Evolutionary conservation across 2,888 invertebrate species (phyloP).

Genomic region (Spodoptera littoralis): DNA sequence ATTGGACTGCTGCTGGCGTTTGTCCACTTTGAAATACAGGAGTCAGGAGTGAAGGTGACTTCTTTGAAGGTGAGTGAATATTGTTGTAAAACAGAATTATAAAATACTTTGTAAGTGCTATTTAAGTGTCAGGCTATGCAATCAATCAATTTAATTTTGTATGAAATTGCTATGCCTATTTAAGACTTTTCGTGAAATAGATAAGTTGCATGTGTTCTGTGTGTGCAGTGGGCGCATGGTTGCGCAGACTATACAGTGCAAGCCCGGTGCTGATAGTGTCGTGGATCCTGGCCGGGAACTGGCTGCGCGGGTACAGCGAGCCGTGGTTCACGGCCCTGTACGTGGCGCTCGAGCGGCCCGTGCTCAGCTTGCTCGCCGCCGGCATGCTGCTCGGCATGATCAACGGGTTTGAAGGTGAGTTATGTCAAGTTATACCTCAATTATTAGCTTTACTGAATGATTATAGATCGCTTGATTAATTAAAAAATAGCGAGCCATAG

Average conservation of each 20-base stretch:
- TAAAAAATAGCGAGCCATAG: too few relatives aligned
- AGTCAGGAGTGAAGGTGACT: constrained; percentile 53
- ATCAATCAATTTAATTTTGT: too few relatives aligned
- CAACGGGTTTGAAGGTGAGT: constrained; percentile 50
- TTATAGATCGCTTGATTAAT: neutral
- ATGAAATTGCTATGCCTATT: too few relatives aligned
- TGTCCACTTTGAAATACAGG: constrained; percentile 61
- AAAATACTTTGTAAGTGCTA: too few relatives aligned
- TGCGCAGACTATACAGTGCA: constrained; percentile 53
- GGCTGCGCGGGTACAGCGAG: constrained; percentile 53
- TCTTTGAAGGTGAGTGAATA: constrained; percentile 47
- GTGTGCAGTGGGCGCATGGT: constrained; percentile 55
- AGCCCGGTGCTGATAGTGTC: constrained; percentile 44
- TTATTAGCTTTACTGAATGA: too few relatives aligned
- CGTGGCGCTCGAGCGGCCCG: constrained; percentile 70
- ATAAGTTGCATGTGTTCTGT: neutral
- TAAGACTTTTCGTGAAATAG: too few relatives aligned
- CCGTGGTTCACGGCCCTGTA: constrained; percentile 57
- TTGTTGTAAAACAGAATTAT: neutral
- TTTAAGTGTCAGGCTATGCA: too few relatives aligned
- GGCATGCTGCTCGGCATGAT: constrained; percentile 42
- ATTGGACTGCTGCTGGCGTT: constrained; percentile 62
- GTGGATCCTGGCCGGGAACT: constrained; percentile 64
- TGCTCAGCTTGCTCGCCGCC: constrained; percentile 55
- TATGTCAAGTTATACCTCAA: constrained; percentile 21